Base-by-base conservation (phyloP, 2,888 invertebrate genomes). In the Conops quadrifasciatus region DNA sequence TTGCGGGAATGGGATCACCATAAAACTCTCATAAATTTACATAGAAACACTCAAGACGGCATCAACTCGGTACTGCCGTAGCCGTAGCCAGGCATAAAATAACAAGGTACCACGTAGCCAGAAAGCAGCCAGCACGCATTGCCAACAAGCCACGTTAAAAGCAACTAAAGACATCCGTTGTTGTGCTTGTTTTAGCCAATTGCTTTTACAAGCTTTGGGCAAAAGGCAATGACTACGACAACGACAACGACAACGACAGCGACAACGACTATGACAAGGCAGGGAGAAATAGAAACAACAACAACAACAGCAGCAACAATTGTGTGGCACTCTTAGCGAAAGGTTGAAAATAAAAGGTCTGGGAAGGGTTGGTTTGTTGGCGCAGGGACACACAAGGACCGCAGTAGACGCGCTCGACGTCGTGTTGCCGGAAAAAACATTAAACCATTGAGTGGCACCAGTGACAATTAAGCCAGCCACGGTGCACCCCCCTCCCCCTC, bases 11-110 rank as follows among this genome's bases (percentile, higher is more conserved):
- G 26, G 26, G 60, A 79, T 79, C 76, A 76, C 72, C 78, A 80
- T 78, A 78, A 78, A 79, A 77, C 77, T 75, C 76, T 75, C 75
- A 75, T 78, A 76, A 78, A 79, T 80, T 80, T 79, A 76, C 79
- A 79, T 79, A 78, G 77, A 79, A 79, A 78, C 78, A 80, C 79
- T 80, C 79, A 77, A 71, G 71, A 67, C 66, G 66, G 56, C 45
- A 64, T 64, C 49, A 45, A 64, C 64, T 49, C 64, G 49, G 26
- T 30, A 15, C n/a, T 28, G 19, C 16, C 9, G 36, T 36, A 36
- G 36, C 36, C 5, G 36, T 36, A 36, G 9, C 21, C 53, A 2
- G 1, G n/a, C 24, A 56, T 13, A 24, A 49, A 49, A 24, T 16
- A 49, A 28, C 58, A 58, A 58, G 28, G 4, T 58, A 36, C 28